phyloP scores from a whole-genome alignment of 2,797 vertebrate genomes.

The Neostethus bicornis region DNA sequence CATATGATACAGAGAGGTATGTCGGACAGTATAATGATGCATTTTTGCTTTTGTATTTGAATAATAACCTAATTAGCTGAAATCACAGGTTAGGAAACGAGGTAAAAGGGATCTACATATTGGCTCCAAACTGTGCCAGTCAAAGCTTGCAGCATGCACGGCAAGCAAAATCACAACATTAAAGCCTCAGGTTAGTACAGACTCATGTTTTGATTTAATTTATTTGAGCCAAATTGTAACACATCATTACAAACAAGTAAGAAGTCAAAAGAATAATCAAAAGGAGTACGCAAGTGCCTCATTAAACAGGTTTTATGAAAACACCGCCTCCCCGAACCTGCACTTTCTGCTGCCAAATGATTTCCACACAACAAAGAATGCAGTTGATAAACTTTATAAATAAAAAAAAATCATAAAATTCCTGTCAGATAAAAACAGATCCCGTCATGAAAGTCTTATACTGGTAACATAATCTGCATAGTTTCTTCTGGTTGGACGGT shows the following conservation, averaged over 20 bases:
- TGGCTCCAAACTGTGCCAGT: background rate
- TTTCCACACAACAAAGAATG: conserved; percentile 17
- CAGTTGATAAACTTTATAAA: background rate
- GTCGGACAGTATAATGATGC: background rate
- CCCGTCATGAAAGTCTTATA: conserved; percentile 33
- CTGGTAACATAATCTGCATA: conserved; percentile 45
- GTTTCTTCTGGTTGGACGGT: conserved; percentile 50
- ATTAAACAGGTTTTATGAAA: background rate
- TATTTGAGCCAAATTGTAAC: too few species aligned
- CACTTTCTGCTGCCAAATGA: conserved; percentile 7
- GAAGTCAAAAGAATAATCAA: too few species aligned
- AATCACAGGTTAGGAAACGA: background rate
- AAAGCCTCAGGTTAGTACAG: background rate
- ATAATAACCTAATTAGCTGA: background rate
- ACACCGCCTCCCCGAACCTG: background rate
- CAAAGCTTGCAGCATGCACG: background rate
- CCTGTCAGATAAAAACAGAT: background rate
- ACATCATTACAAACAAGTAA: too few species aligned
- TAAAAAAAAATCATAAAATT: conserved; percentile 15
- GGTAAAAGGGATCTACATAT: background rate
- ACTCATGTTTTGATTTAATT: background rate
- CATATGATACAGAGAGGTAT: conserved; percentile 40
- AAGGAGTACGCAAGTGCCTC: background rate
- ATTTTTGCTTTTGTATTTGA: background rate
- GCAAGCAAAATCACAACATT: background rate